Conservation (phyloP, 2,888 invertebrate genomes). For the Hydraecia micacea region DNA sequence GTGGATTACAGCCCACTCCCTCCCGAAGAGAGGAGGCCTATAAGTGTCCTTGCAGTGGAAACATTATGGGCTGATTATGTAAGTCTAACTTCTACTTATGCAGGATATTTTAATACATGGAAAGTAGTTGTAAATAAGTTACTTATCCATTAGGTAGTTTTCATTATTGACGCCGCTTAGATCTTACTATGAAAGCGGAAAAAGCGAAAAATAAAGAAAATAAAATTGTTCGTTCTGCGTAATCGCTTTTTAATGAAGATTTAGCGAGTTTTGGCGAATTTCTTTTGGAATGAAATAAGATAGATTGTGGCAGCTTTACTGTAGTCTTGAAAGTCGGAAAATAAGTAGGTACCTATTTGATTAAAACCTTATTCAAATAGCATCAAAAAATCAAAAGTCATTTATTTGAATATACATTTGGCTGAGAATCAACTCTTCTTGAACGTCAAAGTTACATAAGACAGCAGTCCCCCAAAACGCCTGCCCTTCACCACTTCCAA, state of each 20-base stretch:
- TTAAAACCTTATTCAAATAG: background rate
- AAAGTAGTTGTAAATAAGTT: conserved; percentile 15
- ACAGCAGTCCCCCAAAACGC: no score
- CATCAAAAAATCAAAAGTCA: background rate
- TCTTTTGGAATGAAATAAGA: conserved; percentile 49
- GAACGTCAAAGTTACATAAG: no score
- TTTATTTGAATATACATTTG: no score
- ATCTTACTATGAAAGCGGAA: conserved; percentile 17
- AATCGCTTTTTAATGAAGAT: conserved; percentile 67
- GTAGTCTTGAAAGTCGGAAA: conserved; percentile 7
- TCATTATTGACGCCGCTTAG: conserved; percentile 32
- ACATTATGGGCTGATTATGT: background rate
- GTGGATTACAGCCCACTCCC: no score
- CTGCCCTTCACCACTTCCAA: no score
- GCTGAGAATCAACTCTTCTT: no score
- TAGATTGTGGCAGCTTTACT: conserved; percentile 42
- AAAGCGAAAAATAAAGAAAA: conserved; percentile 33
- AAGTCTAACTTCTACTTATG: background rate
- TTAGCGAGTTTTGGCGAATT: conserved; percentile 55
- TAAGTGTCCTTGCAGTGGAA: no score
- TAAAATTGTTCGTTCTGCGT: conserved; percentile 43
- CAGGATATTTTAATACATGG: background rate
- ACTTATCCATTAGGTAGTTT: conserved; percentile 29
- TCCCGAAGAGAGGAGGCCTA: no score
- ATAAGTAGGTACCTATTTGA: conserved; percentile 23